A percentile compares a stretch with the other conserved stretches of the same genome.
These are phyloP conservation scores for Burhinus bistriatus DNA, from an alignment of 2,113 vertebrate species.

Conservation along the genomic window DNA sequence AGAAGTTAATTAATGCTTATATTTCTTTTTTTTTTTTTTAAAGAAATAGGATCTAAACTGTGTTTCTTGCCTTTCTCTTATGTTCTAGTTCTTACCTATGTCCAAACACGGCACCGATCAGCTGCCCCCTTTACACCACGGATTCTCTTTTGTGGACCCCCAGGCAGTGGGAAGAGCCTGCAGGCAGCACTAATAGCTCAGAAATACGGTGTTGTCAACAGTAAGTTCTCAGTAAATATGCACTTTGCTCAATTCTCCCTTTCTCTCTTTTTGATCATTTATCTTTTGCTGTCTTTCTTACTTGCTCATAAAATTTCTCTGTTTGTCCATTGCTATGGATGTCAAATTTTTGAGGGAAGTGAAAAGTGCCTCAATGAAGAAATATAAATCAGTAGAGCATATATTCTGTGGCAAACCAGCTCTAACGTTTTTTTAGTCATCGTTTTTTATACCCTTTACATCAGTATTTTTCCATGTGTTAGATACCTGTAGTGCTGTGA, in stretches of 20 bases:
- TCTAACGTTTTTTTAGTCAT: not conserved
- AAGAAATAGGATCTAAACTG: not conserved
- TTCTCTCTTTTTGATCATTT: not conserved
- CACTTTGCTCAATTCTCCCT: slow-evolving; percentile 26
- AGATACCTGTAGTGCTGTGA: not conserved
- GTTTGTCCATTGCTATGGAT: not conserved
- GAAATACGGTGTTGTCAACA: slow-evolving; percentile 84
- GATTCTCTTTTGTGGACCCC: slow-evolving; percentile 85
- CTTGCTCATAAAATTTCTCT: not conserved
- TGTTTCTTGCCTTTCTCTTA: not conserved
- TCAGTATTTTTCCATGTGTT: not conserved
- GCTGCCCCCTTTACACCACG: slow-evolving; percentile 82
- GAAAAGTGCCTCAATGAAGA: not conserved
- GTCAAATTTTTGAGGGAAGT: not conserved
- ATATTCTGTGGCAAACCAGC: not conserved
- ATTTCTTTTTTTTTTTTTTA: too few species aligned
- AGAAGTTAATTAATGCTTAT: not conserved
- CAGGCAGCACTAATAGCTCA: slow-evolving; percentile 85
- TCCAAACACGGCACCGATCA: slow-evolving; percentile 69
- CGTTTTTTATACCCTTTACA: not conserved
- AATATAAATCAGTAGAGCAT: not conserved
- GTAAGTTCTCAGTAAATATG: slow-evolving; percentile 74
- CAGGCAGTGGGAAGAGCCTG: slow-evolving; percentile 87
- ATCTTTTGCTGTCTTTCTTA: not conserved
- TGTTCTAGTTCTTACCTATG: slow-evolving; percentile 78